These are phyloP conservation scores for Abscondita cerata DNA, from an alignment of 2,888 invertebrate species.

Conservation along the genomic window DNA sequence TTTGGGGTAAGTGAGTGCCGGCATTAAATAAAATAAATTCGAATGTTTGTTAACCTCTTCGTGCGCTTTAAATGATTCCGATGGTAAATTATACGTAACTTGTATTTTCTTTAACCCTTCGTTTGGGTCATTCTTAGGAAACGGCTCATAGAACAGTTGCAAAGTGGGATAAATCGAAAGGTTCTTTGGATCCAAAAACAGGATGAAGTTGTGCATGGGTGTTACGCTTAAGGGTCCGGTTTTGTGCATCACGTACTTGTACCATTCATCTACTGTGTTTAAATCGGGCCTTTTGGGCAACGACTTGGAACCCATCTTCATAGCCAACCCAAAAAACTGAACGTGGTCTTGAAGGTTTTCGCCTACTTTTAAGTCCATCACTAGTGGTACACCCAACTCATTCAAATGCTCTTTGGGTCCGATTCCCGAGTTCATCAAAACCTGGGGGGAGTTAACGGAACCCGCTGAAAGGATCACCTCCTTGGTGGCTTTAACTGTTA, in stretches of 20 bases:
- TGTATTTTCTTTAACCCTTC: slow-evolving; percentile 11
- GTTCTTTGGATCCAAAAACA: slow-evolving; percentile 58
- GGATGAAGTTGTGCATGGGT: slow-evolving; percentile 58
- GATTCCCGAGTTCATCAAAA: slow-evolving; percentile 67
- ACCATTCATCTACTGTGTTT: slow-evolving; percentile 43
- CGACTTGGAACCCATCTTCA: slow-evolving; percentile 10
- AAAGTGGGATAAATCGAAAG: slow-evolving; percentile 65
- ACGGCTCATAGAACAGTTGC: slow-evolving; percentile 61
- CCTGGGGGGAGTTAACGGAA: slow-evolving; percentile 67
- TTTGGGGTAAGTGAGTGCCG: slow-evolving; percentile 59
- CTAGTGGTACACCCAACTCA: slow-evolving; percentile 51
- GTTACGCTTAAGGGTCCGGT: slow-evolving; percentile 60
- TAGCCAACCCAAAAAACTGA: slow-evolving; percentile 10
- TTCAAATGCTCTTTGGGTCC: slow-evolving; percentile 56
- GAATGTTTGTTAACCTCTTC: neutral
- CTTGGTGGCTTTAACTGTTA: slow-evolving; percentile 56
- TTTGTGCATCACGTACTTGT: slow-evolving; percentile 59
- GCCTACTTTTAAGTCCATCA: slow-evolving; percentile 59
- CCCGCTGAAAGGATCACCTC: slow-evolving; percentile 66
- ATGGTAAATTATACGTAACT: slow-evolving; percentile 3
- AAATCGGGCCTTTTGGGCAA: neutral
- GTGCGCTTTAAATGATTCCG: neutral
- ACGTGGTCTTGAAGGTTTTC: slow-evolving; percentile 58
- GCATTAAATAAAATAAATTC: slow-evolving; percentile 17
- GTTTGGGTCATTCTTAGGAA: slow-evolving; percentile 51